Conservation (phyloP, 2,113 vertebrate genomes). For the Miniopterus natalensis region DNA sequence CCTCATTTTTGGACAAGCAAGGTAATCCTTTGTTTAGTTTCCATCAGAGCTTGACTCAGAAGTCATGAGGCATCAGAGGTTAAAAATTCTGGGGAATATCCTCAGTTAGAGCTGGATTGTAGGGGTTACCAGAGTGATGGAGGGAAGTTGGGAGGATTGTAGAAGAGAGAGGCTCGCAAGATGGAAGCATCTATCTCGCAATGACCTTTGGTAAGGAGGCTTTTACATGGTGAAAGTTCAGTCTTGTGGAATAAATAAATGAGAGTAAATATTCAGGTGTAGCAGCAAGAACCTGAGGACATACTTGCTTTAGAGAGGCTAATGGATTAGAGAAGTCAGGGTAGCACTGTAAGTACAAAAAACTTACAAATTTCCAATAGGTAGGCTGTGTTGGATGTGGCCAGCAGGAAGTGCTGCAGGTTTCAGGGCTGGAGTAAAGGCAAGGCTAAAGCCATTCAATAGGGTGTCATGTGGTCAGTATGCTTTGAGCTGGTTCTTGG, state of each 20-base stretch:
- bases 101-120: conserved; percentile 1
- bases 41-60: neutral
- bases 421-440: neutral
- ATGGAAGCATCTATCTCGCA: neutral
- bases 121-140: neutral
- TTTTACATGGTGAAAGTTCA: neutral
- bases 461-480: neutral
- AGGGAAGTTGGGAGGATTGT: neutral
- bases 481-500: conserved; percentile 9
- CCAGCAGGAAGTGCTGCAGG: neutral
- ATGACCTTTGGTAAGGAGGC: neutral
- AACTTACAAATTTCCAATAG: neutral
- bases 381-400: neutral
- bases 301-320: neutral
- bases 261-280: neutral
- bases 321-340: neutral
- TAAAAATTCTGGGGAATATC: conserved; percentile 11
- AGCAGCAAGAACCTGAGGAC: neutral
- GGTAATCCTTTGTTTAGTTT: neutral
- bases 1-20: neutral
- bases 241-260: neutral
- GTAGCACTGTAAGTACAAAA: neutral
- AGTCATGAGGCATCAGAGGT: neutral
- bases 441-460: neutral
- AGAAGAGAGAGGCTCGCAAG: neutral